Evolutionary conservation across 2,113 vertebrate genomes (phyloP).

Genomic region (Gambusia holbrooki): DNA sequence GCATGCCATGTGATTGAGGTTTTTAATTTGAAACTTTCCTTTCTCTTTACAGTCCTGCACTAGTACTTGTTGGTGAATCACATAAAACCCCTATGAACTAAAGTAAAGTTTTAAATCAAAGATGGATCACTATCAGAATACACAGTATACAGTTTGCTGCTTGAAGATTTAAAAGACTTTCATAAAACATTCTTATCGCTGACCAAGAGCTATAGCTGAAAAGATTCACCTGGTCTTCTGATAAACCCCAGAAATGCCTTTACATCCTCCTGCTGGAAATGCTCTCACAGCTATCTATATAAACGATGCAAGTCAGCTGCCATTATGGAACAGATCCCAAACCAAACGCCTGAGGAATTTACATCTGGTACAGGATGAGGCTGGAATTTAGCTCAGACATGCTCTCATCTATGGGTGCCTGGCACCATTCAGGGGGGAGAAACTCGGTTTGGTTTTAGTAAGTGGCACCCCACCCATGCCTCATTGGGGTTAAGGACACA

Average conservation of each 20-base stretch:
- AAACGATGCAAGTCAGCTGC: slow-evolving; percentile 36
- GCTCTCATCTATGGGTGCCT: slow-evolving; percentile 51
- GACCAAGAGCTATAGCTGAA: background rate
- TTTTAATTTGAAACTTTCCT: too few relatives aligned
- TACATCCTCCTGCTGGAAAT: slow-evolving; percentile 13
- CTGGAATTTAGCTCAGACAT: slow-evolving; percentile 57
- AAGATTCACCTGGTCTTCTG: slow-evolving; percentile 33
- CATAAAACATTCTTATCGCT: slow-evolving; percentile 12
- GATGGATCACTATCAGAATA: slow-evolving; percentile 11
- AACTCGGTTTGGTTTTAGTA: slow-evolving; percentile 51
- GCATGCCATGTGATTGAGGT: too few relatives aligned
- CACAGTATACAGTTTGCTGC: background rate
- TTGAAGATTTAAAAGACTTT: background rate
- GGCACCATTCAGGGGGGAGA: slow-evolving; percentile 57
- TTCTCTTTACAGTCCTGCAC: too few relatives aligned
- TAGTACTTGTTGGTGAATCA: too few relatives aligned
- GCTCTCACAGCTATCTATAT: slow-evolving; percentile 20
- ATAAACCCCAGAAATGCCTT: slow-evolving; percentile 23
- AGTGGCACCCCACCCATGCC: slow-evolving; percentile 75
- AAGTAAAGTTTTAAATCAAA: background rate
- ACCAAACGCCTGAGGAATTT: slow-evolving; percentile 54
- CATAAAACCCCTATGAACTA: too few relatives aligned
- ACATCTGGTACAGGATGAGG: slow-evolving; percentile 32
- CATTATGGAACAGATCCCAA: slow-evolving; percentile 43
- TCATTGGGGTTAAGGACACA: slow-evolving; percentile 59